Percentiles rank a stretch among this genome's conserved stretches.
phyloP scores from a whole-genome alignment of 2,888 invertebrate genomes.

The Tetropium fuscum region DNA sequence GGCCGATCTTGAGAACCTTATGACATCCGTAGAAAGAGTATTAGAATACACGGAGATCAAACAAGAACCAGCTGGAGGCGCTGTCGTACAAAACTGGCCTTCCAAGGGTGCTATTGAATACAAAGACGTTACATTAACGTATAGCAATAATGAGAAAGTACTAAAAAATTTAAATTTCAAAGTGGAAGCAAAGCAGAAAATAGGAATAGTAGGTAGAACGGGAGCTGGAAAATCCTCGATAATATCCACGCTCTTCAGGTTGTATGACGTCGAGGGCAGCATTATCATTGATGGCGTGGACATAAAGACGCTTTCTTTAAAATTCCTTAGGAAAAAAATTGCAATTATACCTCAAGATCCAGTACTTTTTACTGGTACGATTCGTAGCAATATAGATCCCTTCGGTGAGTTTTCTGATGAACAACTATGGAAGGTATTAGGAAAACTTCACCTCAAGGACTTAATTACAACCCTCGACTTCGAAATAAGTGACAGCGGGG shows the following conservation, averaged over 20 bases:
- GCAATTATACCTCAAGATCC: neutral
- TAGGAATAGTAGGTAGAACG: neutral
- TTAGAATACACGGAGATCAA: conserved; percentile 67
- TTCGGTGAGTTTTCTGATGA: conserved; percentile 82
- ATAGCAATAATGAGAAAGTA: conserved; percentile 72
- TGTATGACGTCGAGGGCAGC: conserved; percentile 74
- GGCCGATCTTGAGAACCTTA: conserved; percentile 82
- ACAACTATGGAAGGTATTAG: conserved; percentile 85
- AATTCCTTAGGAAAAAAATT: neutral
- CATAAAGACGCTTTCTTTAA: conserved; percentile 69
- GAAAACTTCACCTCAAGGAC: conserved; percentile 76
- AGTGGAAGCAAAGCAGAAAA: neutral
- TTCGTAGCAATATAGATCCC: conserved; percentile 90
- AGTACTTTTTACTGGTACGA: conserved; percentile 85
- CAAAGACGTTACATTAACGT: conserved; percentile 76
- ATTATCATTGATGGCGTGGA: conserved; percentile 84
- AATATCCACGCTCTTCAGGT: neutral
- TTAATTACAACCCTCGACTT: conserved; percentile 72
- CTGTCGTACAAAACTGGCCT: conserved; percentile 79
- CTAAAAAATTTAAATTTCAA: neutral
- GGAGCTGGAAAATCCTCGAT: neutral
- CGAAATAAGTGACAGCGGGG: conserved; percentile 50
- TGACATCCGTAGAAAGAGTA: conserved; percentile 69
- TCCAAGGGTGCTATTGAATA: conserved; percentile 76
- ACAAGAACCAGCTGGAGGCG: conserved; percentile 55